These are phyloP conservation scores for Numenius phaeopus DNA, from an alignment of 2,797 vertebrate species.

Conservation along the genomic window DNA sequence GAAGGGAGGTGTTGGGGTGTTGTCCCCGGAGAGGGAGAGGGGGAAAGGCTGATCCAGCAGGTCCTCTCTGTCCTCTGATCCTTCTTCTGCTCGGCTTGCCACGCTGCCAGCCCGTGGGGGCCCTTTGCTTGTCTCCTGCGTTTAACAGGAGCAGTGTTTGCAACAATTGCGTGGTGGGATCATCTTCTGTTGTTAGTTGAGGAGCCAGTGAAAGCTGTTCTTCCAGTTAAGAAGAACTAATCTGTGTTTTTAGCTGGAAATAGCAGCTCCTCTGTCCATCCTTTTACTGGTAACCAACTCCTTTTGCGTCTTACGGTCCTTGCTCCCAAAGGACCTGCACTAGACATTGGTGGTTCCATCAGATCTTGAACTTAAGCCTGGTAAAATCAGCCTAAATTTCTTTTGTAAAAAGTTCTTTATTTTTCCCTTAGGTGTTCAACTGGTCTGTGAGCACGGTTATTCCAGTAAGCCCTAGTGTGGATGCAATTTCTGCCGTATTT, in stretches of 20 bases:
- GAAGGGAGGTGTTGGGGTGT: too few species aligned
- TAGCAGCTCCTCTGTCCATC: neutral
- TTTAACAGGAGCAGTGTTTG: neutral
- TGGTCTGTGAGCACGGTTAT: neutral
- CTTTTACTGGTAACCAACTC: neutral
- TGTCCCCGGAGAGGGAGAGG: neutral
- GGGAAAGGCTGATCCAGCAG: neutral
- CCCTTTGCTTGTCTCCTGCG: neutral
- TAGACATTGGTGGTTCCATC: neutral
- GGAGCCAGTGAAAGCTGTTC: neutral
- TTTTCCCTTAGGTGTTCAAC: neutral
- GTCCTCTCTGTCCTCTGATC: neutral
- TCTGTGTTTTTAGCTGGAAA: neutral
- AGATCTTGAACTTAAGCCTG: neutral
- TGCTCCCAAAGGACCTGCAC: neutral
- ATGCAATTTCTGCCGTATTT: neutral
- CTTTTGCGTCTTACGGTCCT: neutral
- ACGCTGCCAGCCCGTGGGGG: accelerated
- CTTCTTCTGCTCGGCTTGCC: too few species aligned
- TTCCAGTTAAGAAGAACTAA: neutral
- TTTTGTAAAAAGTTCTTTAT: neutral
- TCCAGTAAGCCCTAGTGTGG: neutral
- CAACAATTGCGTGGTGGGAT: accelerated
- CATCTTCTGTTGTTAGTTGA: neutral
- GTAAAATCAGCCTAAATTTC: neutral